Evolutionary conservation across 2,888 invertebrate genomes (phyloP), one percentile per base, ranked within the genome.

Genomic region (Argyresthia albistria): DNA sequence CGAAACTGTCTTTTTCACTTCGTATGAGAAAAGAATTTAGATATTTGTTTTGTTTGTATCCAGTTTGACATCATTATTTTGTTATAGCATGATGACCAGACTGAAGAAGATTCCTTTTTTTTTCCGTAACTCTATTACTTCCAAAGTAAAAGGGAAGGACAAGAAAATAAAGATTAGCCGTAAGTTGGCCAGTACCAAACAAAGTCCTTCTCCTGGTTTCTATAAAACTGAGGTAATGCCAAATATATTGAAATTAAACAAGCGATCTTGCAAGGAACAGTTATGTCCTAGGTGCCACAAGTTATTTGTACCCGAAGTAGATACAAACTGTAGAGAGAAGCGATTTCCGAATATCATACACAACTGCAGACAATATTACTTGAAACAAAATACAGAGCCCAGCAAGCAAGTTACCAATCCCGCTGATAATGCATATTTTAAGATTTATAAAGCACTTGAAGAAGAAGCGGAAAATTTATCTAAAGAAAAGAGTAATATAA

Each of bases 101-200:
- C 25, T 50, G 11, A 42, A 25, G 25, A 25, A 50, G 25, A 25
- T 50, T 50, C 50, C 50, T 42, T 50, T 50, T 43, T 50, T 50
- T 16, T 50, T 43, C 50, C 48, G 11, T 48, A 36, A 48, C 37
- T 15, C n/a, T 48, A 11, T 12, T 9, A 48, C 12, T 12, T 9
- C 25, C 25, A 25, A 25, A 25, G 6, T 25, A 25, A 25, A 25
- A 25, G 25, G 25, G 25, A 25, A 25, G 25, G 6, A 25, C 6
- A 25, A 25, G 25, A 25, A 25, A 25, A 4, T 25, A 2, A 25
- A 2, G 2, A 25, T 25, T 6, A 2, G 6, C 25, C 25, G 25
- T 4, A 25, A 25, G 2, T 25, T 6, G 25, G 25, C 25, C 25
- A 25, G 6, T 4, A 25, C 6, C 25, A 6, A 25, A 4, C 25